Conservation (phyloP, 2,888 invertebrate species). For the Ichneumon xanthorius region DNA sequence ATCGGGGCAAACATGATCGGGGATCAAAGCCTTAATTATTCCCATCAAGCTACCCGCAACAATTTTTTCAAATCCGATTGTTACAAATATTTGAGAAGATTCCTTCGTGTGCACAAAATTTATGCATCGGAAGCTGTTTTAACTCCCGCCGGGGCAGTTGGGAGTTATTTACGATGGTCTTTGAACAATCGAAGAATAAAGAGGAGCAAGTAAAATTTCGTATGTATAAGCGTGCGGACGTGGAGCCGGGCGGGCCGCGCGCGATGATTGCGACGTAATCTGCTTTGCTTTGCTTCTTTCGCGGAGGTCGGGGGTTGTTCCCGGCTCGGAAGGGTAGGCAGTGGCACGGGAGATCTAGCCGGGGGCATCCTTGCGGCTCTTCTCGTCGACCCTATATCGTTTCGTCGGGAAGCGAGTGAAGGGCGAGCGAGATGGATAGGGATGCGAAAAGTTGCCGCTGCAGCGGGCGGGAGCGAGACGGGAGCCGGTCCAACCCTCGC, state of each 20-base stretch:
- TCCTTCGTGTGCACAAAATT: background rate
- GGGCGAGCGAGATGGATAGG: slow-evolving; percentile 43
- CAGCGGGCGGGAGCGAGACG: slow-evolving; percentile 48
- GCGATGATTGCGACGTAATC: slow-evolving; percentile 83
- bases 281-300: slow-evolving; percentile 81
- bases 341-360: slow-evolving; percentile 66
- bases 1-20: no score
- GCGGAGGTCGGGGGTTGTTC: slow-evolving; percentile 55
- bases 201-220: slow-evolving; percentile 32
- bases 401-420: slow-evolving; percentile 56
- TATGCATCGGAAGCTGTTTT: background rate
- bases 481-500: slow-evolving; percentile 60
- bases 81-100: background rate
- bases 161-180: background rate
- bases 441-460: slow-evolving; percentile 12
- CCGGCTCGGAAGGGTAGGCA: slow-evolving; percentile 56
- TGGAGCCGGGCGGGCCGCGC: slow-evolving; percentile 72
- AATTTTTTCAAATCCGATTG: no score
- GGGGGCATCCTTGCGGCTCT: slow-evolving; percentile 70
- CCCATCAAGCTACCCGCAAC: no score
- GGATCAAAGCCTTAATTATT: no score
- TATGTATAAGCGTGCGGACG: slow-evolving; percentile 41
- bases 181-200: background rate
- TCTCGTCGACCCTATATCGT: slow-evolving; percentile 55
- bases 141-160: background rate